Conservation (phyloP, 1,140 invertebrate genomes). For the Cheumatopsyche charites region DNA sequence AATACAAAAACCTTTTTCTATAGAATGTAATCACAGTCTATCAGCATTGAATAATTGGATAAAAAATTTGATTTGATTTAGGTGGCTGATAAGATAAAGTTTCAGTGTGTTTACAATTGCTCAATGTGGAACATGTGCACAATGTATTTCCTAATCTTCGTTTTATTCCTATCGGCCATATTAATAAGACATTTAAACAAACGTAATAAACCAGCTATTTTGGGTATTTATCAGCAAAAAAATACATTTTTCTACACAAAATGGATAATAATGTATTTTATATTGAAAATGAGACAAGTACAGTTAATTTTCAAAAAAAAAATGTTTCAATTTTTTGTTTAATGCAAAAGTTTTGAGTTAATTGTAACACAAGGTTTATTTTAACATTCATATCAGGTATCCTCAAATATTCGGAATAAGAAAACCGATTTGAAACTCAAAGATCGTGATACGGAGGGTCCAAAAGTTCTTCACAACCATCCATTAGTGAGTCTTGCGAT, state of each 20-base stretch:
- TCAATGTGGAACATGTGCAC: not conserved
- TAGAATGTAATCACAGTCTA: not conserved
- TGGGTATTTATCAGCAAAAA: slow-evolving; percentile 61
- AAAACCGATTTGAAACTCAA: slow-evolving; percentile 23
- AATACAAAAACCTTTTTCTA: not conserved
- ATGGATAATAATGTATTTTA: slow-evolving; percentile 57
- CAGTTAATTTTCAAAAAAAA: not conserved
- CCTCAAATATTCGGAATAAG: too few relatives aligned
- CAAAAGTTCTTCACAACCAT: slow-evolving; percentile 58
- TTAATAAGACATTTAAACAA: slow-evolving; percentile 49
- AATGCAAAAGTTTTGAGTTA: too few relatives aligned
- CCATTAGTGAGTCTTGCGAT: slow-evolving; percentile 45
- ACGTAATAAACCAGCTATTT: slow-evolving; percentile 55
- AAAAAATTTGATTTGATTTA: not conserved
- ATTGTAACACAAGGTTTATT: too few relatives aligned
- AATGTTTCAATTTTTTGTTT: not conserved
- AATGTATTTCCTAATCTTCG: not conserved
- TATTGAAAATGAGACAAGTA: slow-evolving; percentile 55
- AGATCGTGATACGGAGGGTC: slow-evolving; percentile 55
- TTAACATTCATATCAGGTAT: not conserved
- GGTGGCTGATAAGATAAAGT: not conserved
- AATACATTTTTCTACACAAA: slow-evolving; percentile 60
- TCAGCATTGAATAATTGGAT: not conserved
- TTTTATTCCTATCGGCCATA: not conserved
- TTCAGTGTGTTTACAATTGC: not conserved